These are phyloP conservation scores for Malurus leucopterus DNA, from an alignment of 2,797 vertebrate genomes.

Conservation along the genomic window DNA sequence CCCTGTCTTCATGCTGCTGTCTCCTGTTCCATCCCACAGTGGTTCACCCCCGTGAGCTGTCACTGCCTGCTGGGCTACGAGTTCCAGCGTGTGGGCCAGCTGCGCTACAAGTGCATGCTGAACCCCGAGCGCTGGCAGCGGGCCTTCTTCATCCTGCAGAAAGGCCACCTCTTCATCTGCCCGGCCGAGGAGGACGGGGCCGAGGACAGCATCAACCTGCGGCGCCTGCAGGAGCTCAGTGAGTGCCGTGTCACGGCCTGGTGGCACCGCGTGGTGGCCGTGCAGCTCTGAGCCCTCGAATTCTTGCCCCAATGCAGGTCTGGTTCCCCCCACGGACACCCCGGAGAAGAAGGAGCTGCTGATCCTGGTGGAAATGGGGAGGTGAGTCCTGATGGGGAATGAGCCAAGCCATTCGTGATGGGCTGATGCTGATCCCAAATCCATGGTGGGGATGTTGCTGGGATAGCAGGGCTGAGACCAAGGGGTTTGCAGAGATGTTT, in stretches of 20 bases:
- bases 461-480: neutral
- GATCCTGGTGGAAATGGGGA: slow-evolving; percentile 91
- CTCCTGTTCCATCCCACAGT: slow-evolving; percentile 50
- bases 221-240: slow-evolving; percentile 95
- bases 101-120: slow-evolving; percentile 88
- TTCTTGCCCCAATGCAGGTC: slow-evolving; percentile 65
- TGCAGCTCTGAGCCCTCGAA: neutral
- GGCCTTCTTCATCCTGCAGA: slow-evolving; percentile 91
- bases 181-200: slow-evolving; percentile 81
- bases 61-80: slow-evolving; percentile 89
- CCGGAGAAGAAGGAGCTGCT: slow-evolving; percentile 91
- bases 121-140: slow-evolving; percentile 89
- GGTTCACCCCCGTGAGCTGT: slow-evolving; percentile 87
- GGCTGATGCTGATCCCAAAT: accelerated
- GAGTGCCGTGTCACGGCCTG: neutral
- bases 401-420: accelerated
- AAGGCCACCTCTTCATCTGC: slow-evolving; percentile 93
- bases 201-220: slow-evolving; percentile 93
- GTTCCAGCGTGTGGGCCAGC: slow-evolving; percentile 86
- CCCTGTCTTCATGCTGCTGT: neutral
- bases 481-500: neutral
- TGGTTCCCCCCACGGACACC: slow-evolving; percentile 78
- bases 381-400: slow-evolving; percentile 70
- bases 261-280: accelerated
- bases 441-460: accelerated